Evolutionary conservation across 2,888 invertebrate species (phyloP).

Genomic region (Piscicola geometra): DNA sequence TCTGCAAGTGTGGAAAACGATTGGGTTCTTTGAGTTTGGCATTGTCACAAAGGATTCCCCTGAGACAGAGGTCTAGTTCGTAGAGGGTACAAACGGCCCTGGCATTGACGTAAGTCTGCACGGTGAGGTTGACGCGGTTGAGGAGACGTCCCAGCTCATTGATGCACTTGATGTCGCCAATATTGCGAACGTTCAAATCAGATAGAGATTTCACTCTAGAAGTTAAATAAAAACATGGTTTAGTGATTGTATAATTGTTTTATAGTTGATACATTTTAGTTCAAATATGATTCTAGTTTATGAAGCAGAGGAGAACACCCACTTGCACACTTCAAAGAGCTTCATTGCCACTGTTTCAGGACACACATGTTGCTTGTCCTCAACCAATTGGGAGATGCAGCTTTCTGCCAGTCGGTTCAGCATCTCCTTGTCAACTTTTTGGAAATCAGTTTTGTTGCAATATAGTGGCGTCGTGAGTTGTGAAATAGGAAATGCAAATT

Average conservation of each 20-base stretch:
- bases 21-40: neutral
- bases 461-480: too few relatives aligned
- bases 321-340: too few relatives aligned
- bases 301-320: too few relatives aligned
- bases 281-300: neutral
- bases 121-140: slow-evolving; percentile 48
- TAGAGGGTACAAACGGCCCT: slow-evolving; percentile 49
- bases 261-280: slow-evolving; percentile 28
- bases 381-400: too few relatives aligned
- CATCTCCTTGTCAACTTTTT: too few relatives aligned
- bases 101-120: slow-evolving; percentile 49
- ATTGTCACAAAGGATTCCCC: slow-evolving; percentile 43
- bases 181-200: slow-evolving; percentile 23
- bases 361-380: too few relatives aligned
- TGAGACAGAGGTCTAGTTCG: slow-evolving; percentile 48
- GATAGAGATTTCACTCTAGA: slow-evolving; percentile 9
- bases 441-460: too few relatives aligned
- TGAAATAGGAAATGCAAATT: too few relatives aligned
- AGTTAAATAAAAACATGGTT: neutral
- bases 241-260: neutral
- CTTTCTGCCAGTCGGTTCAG: too few relatives aligned
- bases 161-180: slow-evolving; percentile 42
- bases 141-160: slow-evolving; percentile 46
- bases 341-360: too few relatives aligned
- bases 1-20: too few relatives aligned